phyloP scores from a whole-genome alignment of 30 jellyfish, hydroid and myxozoan species.

The Aurelia sp. region DNA sequence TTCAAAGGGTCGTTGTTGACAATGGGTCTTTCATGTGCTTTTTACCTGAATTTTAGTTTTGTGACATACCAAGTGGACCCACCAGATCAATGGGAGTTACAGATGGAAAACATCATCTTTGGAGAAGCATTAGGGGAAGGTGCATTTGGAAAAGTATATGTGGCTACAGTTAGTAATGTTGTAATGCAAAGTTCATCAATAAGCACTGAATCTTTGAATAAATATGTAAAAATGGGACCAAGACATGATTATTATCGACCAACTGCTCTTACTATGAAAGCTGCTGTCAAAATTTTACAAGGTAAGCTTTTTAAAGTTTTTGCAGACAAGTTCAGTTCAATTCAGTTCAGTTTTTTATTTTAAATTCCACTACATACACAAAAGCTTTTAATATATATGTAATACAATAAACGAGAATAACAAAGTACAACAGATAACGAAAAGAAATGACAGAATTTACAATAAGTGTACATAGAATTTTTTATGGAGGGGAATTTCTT shows the following conservation, averaged over 20 bases:
- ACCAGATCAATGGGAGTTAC: slow-evolving; percentile 84
- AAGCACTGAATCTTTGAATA: background rate
- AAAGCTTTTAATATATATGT: too few species aligned
- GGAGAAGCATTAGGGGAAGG: slow-evolving; percentile 91
- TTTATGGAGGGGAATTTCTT: too few species aligned
- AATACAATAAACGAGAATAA: too few species aligned
- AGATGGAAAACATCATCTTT: slow-evolving; percentile 53
- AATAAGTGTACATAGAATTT: too few species aligned
- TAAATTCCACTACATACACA: too few species aligned
- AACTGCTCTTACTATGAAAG: slow-evolving; percentile 35
- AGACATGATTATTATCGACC: background rate
- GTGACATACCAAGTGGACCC: slow-evolving; percentile 14
- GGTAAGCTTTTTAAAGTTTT: slow-evolving; percentile 27
- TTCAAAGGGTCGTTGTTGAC: too few species aligned
- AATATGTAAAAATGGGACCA: slow-evolving; percentile 8
- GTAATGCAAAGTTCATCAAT: slow-evolving; percentile 9
- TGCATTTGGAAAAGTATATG: slow-evolving; percentile 92
- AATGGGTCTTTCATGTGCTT: background rate
- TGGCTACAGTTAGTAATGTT: slow-evolving; percentile 64
- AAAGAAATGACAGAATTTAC: too few species aligned
- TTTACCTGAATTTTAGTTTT: background rate
- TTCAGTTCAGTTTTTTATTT: too few species aligned
- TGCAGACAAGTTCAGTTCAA: too few species aligned
- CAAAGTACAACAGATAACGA: too few species aligned
- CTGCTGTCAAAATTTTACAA: slow-evolving; percentile 79